Base-by-base conservation (phyloP, 30 jellyfish, hydroid and myxozoan species). In the Catostylus mosaicus region DNA sequence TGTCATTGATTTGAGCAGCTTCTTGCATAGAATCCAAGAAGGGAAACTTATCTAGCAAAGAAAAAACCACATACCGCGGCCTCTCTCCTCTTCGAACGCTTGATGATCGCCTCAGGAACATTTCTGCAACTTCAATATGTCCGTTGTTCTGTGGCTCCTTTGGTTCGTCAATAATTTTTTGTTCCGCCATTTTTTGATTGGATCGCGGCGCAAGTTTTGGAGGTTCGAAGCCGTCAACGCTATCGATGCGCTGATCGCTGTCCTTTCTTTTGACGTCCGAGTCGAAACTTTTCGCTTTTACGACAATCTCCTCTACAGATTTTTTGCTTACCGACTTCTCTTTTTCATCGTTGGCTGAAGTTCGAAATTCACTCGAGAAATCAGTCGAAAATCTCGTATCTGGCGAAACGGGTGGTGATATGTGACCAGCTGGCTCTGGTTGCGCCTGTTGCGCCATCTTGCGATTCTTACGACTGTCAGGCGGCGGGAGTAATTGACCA, bases 401-500 rank as follows among this genome's bases (percentile, higher is more conserved):
- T 38, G 95, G 95, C n/a, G 95, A 84, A 19, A 22, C 32, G 0
- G 86, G 88, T 4, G 95, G 95, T 2, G 95, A 84, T 20, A 67
- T 7, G 3, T 14, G 77, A 46, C 84, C 68, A 34, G 73, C 19
- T 30, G 65, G 67, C 45, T 52, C 73, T 16, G 83, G 75, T 72
- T 70, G 88, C 16, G 88, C 83, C 47, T 77, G 88, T 48, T 85
- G 89, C 45, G 83, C 75, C 68, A 67, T 56, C 33, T 45, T 81
- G 30, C 95, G 68, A 27, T 54, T 54, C 36, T 94, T 94, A 31
- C 88, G 65, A 50, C 84, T 66, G 20, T 75, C 95, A 4, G 99
- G 99, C 0, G 99, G 99, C 14, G 99, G 99, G 66, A 94, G 81
- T 65, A 94, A 76, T 68, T 94, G 99, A 64, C 97, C 96, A 1